phyloP scores from a whole-genome alignment of 2,888 invertebrate genomes.

The Palloptera scutellata region DNA sequence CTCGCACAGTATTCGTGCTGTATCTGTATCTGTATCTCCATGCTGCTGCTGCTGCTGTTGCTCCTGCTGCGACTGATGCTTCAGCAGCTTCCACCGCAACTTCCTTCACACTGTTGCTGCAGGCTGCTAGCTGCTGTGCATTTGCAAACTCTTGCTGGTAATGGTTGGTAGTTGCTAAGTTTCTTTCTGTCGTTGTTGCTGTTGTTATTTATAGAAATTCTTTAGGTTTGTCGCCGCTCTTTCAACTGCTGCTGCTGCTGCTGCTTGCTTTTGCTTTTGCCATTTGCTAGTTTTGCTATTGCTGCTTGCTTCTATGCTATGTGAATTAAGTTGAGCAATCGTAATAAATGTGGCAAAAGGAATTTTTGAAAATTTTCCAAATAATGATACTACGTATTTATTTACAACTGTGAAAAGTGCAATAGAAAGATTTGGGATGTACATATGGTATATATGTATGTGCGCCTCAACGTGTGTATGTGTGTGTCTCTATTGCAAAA shows the following conservation, averaged over 20 bases:
- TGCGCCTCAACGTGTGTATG: too few relatives aligned
- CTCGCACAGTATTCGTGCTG: background rate
- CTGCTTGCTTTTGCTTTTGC: background rate
- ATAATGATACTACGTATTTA: background rate
- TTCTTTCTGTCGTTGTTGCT: conserved; percentile 1
- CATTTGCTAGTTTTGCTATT: background rate
- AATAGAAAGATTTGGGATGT: too few relatives aligned
- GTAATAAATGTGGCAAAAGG: conserved; percentile 19
- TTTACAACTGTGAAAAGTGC: too few relatives aligned
- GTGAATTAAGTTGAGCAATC: conserved; percentile 26
- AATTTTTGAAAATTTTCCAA: conserved; percentile 17
- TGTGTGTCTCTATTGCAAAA: too few relatives aligned
- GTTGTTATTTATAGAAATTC: conserved; percentile 33
- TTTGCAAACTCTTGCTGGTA: background rate
- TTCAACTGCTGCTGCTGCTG: too few relatives aligned
- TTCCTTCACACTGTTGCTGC: background rate
- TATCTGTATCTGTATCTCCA: background rate
- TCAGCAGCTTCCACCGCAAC: background rate
- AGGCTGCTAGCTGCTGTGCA: conserved; percentile 5
- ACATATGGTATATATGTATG: too few relatives aligned
- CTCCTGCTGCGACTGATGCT: background rate
- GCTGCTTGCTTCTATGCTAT: background rate
- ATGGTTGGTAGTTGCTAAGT: background rate
- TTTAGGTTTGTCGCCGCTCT: conserved; percentile 20
- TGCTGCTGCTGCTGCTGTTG: conserved; percentile 2